These are phyloP conservation scores for Anableps anableps DNA, from an alignment of 2,797 vertebrate genomes.

Conservation along the genomic window DNA sequence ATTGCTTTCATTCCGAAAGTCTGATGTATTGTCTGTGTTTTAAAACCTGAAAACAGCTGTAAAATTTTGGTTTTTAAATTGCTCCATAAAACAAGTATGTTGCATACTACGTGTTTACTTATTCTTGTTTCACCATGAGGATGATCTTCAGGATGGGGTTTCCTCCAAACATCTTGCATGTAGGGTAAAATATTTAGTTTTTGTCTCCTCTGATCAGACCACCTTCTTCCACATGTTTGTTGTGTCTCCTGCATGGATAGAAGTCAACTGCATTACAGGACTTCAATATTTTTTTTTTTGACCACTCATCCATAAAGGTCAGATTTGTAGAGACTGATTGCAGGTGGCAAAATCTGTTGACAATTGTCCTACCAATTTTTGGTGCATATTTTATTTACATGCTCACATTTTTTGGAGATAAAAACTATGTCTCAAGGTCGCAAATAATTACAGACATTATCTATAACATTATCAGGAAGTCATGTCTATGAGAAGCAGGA, in stretches of 20 bases:
- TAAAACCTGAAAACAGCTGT: background rate
- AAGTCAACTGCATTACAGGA: background rate
- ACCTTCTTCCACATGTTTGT: background rate
- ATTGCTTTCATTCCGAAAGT: too few relatives aligned
- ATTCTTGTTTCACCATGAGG: background rate
- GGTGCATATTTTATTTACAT: background rate
- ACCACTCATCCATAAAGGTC: background rate
- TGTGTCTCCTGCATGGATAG: background rate
- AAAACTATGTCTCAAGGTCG: background rate
- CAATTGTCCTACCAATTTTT: background rate
- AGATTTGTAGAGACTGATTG: background rate
- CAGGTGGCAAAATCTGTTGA: background rate
- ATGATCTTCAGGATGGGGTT: background rate
- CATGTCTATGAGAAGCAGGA: background rate
- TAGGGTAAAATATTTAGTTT: background rate
- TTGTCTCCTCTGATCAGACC: background rate
- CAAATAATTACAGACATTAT: background rate
- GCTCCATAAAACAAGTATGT: background rate
- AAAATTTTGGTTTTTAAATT: background rate
- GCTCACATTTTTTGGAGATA: background rate
- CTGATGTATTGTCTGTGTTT: background rate
- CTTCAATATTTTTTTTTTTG: background rate
- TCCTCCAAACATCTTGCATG: background rate
- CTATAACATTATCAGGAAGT: background rate
- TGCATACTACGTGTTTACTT: too few relatives aligned